These are phyloP conservation scores for Phortica magna DNA, from an alignment of 2,888 invertebrate genomes.

Conservation along the genomic window DNA sequence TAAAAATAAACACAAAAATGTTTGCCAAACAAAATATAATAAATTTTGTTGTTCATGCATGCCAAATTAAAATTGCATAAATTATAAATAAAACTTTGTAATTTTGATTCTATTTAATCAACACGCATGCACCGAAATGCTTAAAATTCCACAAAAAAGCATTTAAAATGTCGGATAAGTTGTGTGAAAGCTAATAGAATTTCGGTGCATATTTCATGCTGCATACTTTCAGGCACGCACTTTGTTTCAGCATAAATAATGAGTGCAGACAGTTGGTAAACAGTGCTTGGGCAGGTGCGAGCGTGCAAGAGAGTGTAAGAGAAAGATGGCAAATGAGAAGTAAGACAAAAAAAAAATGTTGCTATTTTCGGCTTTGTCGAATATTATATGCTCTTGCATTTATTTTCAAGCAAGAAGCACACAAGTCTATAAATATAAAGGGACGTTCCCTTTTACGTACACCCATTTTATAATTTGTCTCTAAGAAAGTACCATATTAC, in stretches of 20 bases:
- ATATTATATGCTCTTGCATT: too few species aligned
- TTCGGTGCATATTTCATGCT: slow-evolving; percentile 11
- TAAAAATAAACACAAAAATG: background rate
- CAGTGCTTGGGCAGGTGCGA: background rate
- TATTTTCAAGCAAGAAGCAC: too few species aligned
- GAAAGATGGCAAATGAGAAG: too few species aligned
- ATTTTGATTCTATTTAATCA: too few species aligned
- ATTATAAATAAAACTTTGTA: too few species aligned
- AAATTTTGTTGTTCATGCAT: too few species aligned
- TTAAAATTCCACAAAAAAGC: background rate
- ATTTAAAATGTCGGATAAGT: background rate
- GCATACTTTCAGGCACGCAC: slow-evolving; percentile 14
- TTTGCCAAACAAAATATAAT: background rate
- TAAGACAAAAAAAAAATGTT: slow-evolving; percentile 1
- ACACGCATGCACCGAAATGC: background rate
- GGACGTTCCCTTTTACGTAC: too few species aligned
- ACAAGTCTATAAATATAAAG: too few species aligned
- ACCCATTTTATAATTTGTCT: too few species aligned
- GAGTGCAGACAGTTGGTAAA: background rate
- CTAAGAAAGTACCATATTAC: too few species aligned
- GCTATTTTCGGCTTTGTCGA: too few species aligned
- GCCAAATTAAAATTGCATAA: too few species aligned
- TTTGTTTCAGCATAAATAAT: slow-evolving; percentile 8
- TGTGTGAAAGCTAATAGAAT: background rate
- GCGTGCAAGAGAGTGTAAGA: background rate